These are phyloP conservation scores for Ormyrus thymus DNA, from an alignment of 2,888 invertebrate species.

Conservation along the genomic window DNA sequence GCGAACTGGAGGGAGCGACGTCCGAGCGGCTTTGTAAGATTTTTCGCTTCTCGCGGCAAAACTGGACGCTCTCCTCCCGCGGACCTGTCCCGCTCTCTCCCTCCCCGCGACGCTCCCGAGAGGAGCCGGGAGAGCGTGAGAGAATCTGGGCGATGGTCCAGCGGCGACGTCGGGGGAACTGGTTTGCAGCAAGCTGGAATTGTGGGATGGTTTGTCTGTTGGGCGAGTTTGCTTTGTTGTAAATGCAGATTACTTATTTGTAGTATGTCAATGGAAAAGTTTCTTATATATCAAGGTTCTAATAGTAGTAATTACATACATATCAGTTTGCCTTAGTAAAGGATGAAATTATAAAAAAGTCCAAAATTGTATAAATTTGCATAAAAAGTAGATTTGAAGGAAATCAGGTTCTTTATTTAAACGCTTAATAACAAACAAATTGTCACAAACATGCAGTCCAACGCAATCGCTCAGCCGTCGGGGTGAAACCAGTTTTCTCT, in stretches of 20 bases:
- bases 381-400: too few species aligned
- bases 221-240: too few species aligned
- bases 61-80: conserved; percentile 56
- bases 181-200: conserved; percentile 1
- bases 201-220: neutral
- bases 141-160: conserved; percentile 65
- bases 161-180: conserved; percentile 45
- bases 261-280: too few species aligned
- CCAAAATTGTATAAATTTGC: too few species aligned
- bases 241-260: too few species aligned
- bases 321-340: too few species aligned
- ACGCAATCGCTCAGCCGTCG: neutral
- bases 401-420: too few species aligned
- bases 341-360: too few species aligned
- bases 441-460: too few species aligned
- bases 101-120: conserved; percentile 51
- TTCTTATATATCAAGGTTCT: too few species aligned
- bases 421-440: too few species aligned
- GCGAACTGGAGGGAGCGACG: neutral
- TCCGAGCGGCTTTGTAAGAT: conserved; percentile 14
- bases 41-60: conserved; percentile 42
- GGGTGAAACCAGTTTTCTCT: conserved; percentile 25
- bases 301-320: too few species aligned
- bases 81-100: conserved; percentile 36
- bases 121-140: conserved; percentile 68